Evolutionary conservation across 2,797 vertebrate species (phyloP).

Genomic region (Platalea minor): DNA sequence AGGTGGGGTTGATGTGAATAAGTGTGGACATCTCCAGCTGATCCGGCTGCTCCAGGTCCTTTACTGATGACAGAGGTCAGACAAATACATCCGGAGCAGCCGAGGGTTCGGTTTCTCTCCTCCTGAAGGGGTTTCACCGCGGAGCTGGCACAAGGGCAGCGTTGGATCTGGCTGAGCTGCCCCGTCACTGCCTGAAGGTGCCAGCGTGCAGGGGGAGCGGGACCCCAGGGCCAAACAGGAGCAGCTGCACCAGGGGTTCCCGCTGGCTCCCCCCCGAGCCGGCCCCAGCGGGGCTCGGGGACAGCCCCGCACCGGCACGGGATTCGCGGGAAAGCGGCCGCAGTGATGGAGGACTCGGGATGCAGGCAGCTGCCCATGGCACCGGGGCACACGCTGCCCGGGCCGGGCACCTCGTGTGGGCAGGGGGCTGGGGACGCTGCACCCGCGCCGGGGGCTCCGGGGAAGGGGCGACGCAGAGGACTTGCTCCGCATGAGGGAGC

Average conservation of each 20-base stretch:
- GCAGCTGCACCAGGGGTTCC: neutral
- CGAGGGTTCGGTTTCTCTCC: neutral
- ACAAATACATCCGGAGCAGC: neutral
- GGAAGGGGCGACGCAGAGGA: neutral
- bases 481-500: fast-evolving
- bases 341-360: neutral
- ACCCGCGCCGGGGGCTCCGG: neutral
- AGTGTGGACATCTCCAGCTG: neutral
- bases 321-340: fast-evolving
- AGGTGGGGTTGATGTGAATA: neutral
- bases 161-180: neutral
- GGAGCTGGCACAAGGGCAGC: neutral
- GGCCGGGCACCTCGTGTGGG: neutral
- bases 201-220: fast-evolving
- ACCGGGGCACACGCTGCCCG: neutral
- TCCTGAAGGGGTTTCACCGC: neutral
- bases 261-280: neutral
- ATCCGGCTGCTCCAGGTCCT: fast-evolving
- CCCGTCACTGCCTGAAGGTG: neutral
- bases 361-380: neutral
- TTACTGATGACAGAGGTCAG: neutral
- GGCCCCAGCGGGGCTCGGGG: neutral
- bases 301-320: fast-evolving
- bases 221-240: neutral
- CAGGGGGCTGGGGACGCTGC: neutral